Evolutionary conservation across 2,113 vertebrate species (phyloP).

Genomic region (Stegastes partitus): DNA sequence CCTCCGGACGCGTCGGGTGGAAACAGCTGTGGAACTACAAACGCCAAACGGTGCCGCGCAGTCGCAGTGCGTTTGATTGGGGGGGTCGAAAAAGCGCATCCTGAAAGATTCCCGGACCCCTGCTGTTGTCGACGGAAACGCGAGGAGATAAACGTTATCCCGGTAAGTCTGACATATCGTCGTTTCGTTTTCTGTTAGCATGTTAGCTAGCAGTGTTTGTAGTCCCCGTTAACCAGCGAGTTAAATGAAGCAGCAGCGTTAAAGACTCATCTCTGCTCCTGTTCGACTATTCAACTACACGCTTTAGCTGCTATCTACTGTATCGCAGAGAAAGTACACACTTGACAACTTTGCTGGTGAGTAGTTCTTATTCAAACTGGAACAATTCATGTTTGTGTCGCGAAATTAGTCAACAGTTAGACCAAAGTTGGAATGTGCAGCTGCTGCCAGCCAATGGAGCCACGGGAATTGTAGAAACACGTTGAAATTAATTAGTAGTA

Average conservation of each 20-base stretch:
- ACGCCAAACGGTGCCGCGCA: background rate
- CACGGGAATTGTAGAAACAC: background rate
- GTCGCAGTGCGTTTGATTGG: conserved; percentile 24
- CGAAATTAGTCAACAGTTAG: background rate
- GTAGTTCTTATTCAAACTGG: background rate
- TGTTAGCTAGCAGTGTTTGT: background rate
- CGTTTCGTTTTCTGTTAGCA: background rate
- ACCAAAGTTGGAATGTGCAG: background rate
- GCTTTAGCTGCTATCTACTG: conserved; percentile 15
- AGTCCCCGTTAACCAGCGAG: background rate
- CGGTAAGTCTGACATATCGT: conserved; percentile 29
- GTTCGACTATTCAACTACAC: background rate
- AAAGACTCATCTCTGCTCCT: background rate
- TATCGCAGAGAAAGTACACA: background rate
- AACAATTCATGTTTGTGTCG: background rate
- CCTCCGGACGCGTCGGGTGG: accelerated
- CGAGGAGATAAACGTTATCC: conserved; percentile 4
- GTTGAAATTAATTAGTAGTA: background rate
- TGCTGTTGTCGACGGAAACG: conserved; percentile 55
- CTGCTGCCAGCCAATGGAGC: background rate
- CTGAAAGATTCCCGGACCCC: conserved; percentile 29
- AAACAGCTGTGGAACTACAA: conserved; percentile 68
- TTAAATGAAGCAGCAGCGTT: background rate
- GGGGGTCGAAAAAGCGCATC: conserved; percentile 36
- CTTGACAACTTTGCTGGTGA: background rate